Evolutionary conservation across 2,888 invertebrate genomes (phyloP).

Genomic region (Baccha elongata): DNA sequence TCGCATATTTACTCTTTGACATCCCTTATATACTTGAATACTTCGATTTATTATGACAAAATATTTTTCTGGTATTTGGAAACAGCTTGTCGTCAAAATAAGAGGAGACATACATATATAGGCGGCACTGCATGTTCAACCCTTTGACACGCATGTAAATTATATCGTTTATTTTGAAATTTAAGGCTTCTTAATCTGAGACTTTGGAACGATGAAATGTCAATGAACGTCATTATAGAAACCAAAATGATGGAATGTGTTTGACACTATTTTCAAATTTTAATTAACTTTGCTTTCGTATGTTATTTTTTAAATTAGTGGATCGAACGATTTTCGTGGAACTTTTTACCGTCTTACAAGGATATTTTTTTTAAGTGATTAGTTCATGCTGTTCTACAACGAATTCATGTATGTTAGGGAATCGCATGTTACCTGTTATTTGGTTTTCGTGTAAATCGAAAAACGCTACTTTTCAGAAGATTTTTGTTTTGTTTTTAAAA

Average conservation of each 20-base stretch:
- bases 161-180: background rate
- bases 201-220: conserved; percentile 2
- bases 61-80: conserved; percentile 1
- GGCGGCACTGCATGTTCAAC: background rate
- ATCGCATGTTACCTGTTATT: no score
- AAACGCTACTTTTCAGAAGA: no score
- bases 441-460: no score
- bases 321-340: no score
- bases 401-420: no score
- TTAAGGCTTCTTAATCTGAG: background rate
- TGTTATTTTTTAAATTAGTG: no score
- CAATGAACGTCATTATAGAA: conserved; percentile 7
- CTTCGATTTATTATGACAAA: conserved; percentile 24
- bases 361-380: no score
- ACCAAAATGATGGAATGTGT: conserved; percentile 27
- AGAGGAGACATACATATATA: background rate
- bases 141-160: background rate
- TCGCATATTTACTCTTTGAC: background rate
- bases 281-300: background rate
- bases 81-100: conserved; percentile 8
- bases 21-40: conserved; percentile 1
- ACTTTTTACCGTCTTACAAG: no score
- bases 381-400: no score
- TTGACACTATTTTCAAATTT: conserved; percentile 4
- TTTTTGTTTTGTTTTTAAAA: no score